Evolutionary conservation across 2,113 vertebrate species (phyloP).

Genomic region (Leucopternis melanops): DNA sequence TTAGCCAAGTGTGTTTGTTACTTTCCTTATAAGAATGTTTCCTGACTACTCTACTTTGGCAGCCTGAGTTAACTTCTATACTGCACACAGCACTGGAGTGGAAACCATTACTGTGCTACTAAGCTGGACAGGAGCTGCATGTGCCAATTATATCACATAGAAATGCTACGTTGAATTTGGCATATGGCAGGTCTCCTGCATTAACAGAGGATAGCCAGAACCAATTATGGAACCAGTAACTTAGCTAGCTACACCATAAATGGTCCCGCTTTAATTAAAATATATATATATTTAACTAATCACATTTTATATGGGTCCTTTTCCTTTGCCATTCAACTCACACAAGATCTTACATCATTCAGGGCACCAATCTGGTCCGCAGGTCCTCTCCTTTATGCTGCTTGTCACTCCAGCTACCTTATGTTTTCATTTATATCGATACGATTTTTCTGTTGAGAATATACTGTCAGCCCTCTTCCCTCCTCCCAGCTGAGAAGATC

Average conservation of each 20-base stretch:
- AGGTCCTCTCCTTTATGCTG: background rate
- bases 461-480: background rate
- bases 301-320: background rate
- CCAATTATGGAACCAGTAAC: background rate
- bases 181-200: background rate
- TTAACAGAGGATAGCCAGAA: background rate
- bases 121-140: rapidly evolving
- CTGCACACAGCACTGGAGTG: background rate
- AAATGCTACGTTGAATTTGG: background rate
- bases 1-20: background rate
- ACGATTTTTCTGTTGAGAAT: background rate
- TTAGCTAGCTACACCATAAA: background rate
- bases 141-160: background rate
- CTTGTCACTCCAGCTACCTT: background rate
- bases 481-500: background rate
- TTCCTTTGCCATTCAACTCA: background rate
- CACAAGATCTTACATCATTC: background rate
- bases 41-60: background rate
- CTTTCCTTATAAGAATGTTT: background rate
- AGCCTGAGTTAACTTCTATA: background rate
- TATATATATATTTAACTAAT: background rate
- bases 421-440: background rate
- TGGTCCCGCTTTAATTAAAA: background rate
- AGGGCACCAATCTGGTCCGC: background rate
- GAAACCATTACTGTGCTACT: background rate